Conservation (phyloP, 2,888 invertebrate genomes). For the Conomelus anceps region DNA sequence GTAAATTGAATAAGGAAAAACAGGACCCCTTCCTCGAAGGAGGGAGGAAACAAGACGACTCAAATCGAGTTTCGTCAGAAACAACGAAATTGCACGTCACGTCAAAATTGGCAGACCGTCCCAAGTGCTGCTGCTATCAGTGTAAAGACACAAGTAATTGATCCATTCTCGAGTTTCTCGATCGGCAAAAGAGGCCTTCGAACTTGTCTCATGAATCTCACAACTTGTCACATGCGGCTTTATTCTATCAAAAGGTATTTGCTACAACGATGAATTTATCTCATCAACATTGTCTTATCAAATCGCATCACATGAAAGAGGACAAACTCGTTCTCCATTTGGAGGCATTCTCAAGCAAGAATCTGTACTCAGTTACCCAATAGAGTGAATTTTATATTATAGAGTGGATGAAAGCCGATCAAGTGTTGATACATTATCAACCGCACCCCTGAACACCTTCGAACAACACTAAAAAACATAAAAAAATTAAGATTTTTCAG, state of each 20-base stretch:
- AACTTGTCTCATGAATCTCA: not conserved
- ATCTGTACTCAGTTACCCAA: too few species aligned
- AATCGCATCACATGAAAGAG: not conserved
- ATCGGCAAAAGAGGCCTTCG: not conserved
- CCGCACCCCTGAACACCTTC: too few species aligned
- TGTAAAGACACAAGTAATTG: not conserved
- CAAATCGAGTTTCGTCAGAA: not conserved
- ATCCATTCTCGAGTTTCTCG: not conserved
- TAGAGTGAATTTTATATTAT: too few species aligned
- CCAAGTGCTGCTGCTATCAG: not conserved
- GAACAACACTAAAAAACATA: too few species aligned
- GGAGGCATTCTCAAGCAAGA: too few species aligned
- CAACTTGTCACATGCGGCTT: not conserved
- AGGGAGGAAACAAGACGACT: not conserved
- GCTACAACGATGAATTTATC: not conserved
- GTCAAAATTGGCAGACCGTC: not conserved
- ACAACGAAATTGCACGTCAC: not conserved
- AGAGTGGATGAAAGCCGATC: too few species aligned
- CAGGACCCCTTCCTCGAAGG: not conserved
- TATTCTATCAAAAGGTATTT: not conserved
- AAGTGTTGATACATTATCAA: too few species aligned
- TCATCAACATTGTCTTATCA: not conserved
- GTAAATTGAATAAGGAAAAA: not conserved
- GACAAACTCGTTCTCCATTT: too few species aligned
- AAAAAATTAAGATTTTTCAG: too few species aligned